Conservation (phyloP, 2,113 vertebrate genomes). For the Pteruthius melanotis region DNA sequence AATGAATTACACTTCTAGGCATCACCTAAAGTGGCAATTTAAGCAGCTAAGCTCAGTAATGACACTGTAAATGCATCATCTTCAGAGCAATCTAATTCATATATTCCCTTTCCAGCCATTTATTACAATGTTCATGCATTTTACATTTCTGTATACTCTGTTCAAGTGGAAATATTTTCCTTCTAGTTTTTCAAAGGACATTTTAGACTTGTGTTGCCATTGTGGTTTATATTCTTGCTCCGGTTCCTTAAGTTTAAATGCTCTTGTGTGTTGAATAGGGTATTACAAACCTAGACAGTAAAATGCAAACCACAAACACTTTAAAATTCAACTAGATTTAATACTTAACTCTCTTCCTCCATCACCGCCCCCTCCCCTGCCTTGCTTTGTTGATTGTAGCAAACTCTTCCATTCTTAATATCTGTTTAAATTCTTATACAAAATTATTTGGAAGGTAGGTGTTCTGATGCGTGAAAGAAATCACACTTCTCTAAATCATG, state of each 20-base stretch:
- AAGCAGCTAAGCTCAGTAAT: slow-evolving; percentile 23
- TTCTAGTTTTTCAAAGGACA: background rate
- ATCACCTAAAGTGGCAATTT: slow-evolving; percentile 29
- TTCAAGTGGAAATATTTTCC: slow-evolving; percentile 31
- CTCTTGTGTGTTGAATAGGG: background rate
- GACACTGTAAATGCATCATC: slow-evolving; percentile 3
- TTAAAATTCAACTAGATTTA: background rate
- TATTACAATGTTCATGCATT: background rate
- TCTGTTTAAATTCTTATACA: background rate
- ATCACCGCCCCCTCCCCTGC: rapidly evolving
- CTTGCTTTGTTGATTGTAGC: background rate
- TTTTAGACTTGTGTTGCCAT: background rate
- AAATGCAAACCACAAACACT: background rate
- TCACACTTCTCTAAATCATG: background rate
- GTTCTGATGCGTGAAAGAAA: background rate
- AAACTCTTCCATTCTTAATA: background rate
- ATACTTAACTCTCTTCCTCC: background rate
- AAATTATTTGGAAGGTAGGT: background rate
- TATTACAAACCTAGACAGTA: background rate
- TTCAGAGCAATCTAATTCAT: slow-evolving; percentile 28
- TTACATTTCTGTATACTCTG: slow-evolving; percentile 4
- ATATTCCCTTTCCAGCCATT: slow-evolving; percentile 6
- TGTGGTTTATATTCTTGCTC: slow-evolving; percentile 21
- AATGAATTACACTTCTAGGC: slow-evolving; percentile 28
- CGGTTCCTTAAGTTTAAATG: background rate